A percentile compares a stretch with the other conserved stretches of the same genome.
These are phyloP conservation scores for Steinernema khuongi DNA, from an alignment of 1,140 invertebrate species.

Conservation along the genomic window DNA sequence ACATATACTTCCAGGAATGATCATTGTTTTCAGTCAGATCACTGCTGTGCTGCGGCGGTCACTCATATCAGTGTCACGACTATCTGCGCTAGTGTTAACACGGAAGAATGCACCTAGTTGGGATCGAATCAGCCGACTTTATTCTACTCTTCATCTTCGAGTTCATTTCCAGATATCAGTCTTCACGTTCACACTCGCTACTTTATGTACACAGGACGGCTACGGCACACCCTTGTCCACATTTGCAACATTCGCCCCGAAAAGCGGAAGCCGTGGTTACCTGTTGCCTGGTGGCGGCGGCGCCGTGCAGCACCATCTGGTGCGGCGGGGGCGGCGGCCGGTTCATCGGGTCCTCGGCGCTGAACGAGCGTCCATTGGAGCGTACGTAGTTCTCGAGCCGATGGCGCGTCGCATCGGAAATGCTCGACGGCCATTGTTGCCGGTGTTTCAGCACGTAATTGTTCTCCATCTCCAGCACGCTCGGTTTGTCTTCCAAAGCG, in stretches of 20 bases:
- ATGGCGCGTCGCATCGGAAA: constrained; percentile 17
- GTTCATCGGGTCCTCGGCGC: constrained; percentile 10
- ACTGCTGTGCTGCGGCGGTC: no score
- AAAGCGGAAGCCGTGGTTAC: no score
- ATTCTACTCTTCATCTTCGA: no score
- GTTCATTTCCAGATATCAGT: no score
- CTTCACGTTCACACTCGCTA: no score
- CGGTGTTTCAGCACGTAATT: constrained; percentile 50
- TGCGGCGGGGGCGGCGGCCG: constrained; percentile 50
- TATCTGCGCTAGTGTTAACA: no score
- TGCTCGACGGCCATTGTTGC: constrained; percentile 42
- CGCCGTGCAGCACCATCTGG: not conserved
- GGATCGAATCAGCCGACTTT: no score
- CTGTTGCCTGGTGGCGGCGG: constrained; percentile 54
- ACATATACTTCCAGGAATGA: no score
- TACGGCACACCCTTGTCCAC: not conserved
- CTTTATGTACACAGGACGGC: no score
- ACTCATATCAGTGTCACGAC: no score
- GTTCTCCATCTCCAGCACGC: constrained; percentile 57
- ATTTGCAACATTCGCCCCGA: constrained; percentile 44
- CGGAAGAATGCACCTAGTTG: no score
- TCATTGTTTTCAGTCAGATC: no score
- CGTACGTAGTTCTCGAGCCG: constrained; percentile 18
- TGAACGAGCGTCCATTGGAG: constrained; percentile 8
- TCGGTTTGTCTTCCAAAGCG: constrained; percentile 50